phyloP scores from a whole-genome alignment of 2,888 invertebrate species.

The Mesochorus sp. region DNA sequence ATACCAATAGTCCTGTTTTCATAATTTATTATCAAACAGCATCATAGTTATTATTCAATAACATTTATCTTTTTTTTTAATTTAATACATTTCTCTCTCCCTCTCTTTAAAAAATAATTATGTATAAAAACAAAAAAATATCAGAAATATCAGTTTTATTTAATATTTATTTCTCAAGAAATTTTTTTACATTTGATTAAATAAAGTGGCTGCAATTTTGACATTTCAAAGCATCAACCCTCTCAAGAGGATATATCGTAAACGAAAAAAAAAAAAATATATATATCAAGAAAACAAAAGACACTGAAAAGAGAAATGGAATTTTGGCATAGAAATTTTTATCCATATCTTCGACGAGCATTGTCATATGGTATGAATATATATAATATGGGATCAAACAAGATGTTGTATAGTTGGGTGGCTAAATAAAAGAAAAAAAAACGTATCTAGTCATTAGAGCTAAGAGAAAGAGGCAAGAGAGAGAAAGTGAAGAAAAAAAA shows the following conservation, averaged over 20 bases:
- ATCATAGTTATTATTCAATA: too few relatives aligned
- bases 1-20: too few relatives aligned
- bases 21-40: too few relatives aligned
- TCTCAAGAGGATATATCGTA: constrained; percentile 25
- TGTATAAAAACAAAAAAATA: too few relatives aligned
- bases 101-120: too few relatives aligned
- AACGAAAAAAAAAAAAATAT: neutral
- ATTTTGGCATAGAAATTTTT: constrained; percentile 77
- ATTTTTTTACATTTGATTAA: too few relatives aligned
- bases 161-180: too few relatives aligned
- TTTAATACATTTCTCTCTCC: too few relatives aligned
- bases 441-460: constrained; percentile 80
- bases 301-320: constrained; percentile 60
- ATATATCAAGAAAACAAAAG: constrained; percentile 25
- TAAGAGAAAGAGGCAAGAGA: constrained; percentile 63
- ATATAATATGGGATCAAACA: constrained; percentile 80
- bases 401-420: constrained; percentile 77
- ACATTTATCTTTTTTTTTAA: too few relatives aligned
- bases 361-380: constrained; percentile 72
- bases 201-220: neutral
- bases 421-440: constrained; percentile 68
- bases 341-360: constrained; percentile 72
- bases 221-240: neutral
- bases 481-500: constrained; percentile 62
- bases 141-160: too few relatives aligned